A percentile compares a stretch with the other conserved stretches of the same genome.
These are phyloP conservation scores for Fabriciana adippe DNA, from an alignment of 2,888 invertebrate species.

Conservation along the genomic window DNA sequence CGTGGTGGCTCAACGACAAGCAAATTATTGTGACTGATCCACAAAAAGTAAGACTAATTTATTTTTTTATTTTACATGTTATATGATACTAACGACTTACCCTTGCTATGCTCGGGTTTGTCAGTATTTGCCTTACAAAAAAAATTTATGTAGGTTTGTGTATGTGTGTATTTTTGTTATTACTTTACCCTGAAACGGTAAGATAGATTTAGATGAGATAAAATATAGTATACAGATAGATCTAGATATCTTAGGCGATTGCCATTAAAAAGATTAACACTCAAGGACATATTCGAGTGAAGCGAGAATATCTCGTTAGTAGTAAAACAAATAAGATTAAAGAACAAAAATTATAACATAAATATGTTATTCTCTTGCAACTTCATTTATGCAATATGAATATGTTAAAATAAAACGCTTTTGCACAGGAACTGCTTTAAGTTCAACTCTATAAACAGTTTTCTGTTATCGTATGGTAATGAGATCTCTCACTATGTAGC, in stretches of 20 bases:
- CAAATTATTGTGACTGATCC: slow-evolving; percentile 75
- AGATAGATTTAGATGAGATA: no score
- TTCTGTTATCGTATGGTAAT: slow-evolving; percentile 14
- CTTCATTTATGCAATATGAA: slow-evolving; percentile 9
- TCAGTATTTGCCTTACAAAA: background rate
- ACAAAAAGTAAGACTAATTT: slow-evolving; percentile 57
- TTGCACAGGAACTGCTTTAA: slow-evolving; percentile 10
- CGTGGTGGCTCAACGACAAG: slow-evolving; percentile 92
- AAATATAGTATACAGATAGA: no score
- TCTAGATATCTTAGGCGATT: no score
- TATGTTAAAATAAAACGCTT: slow-evolving; percentile 16
- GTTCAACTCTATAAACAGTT: slow-evolving; percentile 14
- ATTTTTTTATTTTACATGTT: background rate
- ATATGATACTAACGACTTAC: background rate
- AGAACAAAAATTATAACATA: background rate
- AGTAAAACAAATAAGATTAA: slow-evolving; percentile 7
- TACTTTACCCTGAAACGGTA: no score
- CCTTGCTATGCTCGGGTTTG: no score
- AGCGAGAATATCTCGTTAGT: no score
- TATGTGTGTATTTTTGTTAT: no score
- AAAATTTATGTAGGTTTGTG: no score
- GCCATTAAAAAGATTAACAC: no score
- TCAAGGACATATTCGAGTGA: no score
- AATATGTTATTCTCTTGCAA: slow-evolving; percentile 1
- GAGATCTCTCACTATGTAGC: slow-evolving; percentile 1